These are phyloP conservation scores for Athene cunicularia DNA, from an alignment of 2,113 vertebrate genomes.

Conservation along the genomic window DNA sequence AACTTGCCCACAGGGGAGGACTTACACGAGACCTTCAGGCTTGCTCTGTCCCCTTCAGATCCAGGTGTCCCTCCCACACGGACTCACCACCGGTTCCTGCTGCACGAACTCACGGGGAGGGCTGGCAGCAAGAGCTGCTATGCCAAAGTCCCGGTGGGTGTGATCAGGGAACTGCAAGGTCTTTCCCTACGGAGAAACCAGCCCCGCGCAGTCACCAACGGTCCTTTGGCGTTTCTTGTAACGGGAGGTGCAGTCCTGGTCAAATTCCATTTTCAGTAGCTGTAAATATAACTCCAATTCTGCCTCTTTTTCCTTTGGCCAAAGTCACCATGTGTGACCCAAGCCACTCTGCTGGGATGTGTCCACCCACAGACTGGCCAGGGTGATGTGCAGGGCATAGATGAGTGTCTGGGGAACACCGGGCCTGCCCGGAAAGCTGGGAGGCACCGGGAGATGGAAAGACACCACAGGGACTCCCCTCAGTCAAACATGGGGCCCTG, in stretches of 20 bases:
- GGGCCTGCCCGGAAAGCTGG: background rate
- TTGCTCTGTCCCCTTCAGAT: background rate
- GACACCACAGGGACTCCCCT: background rate
- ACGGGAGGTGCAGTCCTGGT: background rate
- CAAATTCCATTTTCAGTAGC: slow-evolving; percentile 24
- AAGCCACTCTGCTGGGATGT: background rate
- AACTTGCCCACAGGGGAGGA: background rate
- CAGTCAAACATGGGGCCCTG: background rate
- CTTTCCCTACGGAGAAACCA: background rate
- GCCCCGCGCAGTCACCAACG: background rate
- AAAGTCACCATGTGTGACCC: rapidly evolving
- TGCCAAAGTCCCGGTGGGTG: slow-evolving; percentile 37
- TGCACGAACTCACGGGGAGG: background rate
- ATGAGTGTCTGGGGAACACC: rapidly evolving
- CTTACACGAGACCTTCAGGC: background rate
- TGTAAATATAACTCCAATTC: background rate
- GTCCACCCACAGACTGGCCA: rapidly evolving
- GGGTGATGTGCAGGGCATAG: rapidly evolving
- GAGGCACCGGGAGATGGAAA: background rate
- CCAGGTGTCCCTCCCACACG: background rate
- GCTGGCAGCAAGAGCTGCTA: background rate
- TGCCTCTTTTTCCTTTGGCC: background rate
- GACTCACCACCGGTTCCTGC: rapidly evolving
- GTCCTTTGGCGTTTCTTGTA: background rate
- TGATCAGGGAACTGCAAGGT: background rate